Conservation (phyloP, 2,797 vertebrate genomes). For the Morus bassanus region DNA sequence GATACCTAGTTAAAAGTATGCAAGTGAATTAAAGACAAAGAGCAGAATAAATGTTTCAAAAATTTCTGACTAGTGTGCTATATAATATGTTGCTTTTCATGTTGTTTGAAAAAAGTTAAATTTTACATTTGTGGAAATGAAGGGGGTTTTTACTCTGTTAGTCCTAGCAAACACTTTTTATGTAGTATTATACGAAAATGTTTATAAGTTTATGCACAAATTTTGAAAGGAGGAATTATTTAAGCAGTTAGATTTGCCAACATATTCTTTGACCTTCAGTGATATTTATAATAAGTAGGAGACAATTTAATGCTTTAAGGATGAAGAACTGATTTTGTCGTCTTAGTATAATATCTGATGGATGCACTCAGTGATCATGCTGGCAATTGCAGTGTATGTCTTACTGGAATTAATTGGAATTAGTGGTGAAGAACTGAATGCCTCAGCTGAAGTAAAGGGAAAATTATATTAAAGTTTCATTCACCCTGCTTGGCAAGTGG, state of each 20-base stretch:
- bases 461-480: neutral
- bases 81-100: neutral
- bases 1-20: neutral
- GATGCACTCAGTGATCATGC: neutral
- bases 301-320: neutral
- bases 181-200: neutral
- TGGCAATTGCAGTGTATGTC: neutral
- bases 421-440: neutral
- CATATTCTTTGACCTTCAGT: neutral
- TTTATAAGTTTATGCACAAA: neutral
- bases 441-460: neutral
- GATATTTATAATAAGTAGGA: neutral
- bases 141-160: rapidly evolving
- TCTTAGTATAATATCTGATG: neutral
- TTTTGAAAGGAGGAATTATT: neutral
- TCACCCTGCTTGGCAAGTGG: neutral
- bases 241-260: neutral
- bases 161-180: neutral
- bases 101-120: neutral
- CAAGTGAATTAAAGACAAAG: neutral
- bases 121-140: neutral
- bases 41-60: neutral
- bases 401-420: neutral
- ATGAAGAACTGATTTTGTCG: neutral
- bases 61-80: neutral